Percentiles rank a stretch among this genome's conserved stretches.
Conservation (phyloP, 2,888 invertebrate genomes). For the Agonopterix heracliana region DNA sequence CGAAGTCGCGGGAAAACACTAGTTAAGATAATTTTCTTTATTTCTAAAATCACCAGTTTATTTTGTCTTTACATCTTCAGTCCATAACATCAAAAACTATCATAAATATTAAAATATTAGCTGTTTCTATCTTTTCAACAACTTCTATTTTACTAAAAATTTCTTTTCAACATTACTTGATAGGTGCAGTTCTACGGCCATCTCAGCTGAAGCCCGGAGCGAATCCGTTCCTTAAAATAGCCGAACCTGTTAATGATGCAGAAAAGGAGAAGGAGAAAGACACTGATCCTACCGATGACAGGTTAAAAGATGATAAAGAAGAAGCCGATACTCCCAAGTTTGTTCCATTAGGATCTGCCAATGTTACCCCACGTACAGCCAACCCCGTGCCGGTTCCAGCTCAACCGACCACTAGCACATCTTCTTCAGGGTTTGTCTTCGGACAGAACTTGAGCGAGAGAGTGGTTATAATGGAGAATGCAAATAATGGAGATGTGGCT, state of each 20-base stretch:
- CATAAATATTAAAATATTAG: slow-evolving; percentile 26
- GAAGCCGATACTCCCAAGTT: slow-evolving; percentile 59
- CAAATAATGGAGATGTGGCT: slow-evolving; percentile 65
- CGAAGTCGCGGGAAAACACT: too few relatives aligned
- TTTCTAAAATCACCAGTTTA: too few relatives aligned
- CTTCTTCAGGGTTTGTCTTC: slow-evolving; percentile 87
- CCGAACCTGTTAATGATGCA: slow-evolving; percentile 33
- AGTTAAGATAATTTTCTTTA: too few relatives aligned
- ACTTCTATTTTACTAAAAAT: not conserved
- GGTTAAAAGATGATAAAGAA: slow-evolving; percentile 42
- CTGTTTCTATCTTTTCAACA: slow-evolving; percentile 17
- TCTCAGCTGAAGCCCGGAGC: slow-evolving; percentile 56
- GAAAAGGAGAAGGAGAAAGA: slow-evolving; percentile 28
- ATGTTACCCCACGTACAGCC: slow-evolving; percentile 43
- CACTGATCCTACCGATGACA: slow-evolving; percentile 33
- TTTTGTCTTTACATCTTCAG: too few relatives aligned
- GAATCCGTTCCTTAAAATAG: slow-evolving; percentile 58
- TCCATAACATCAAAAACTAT: too few relatives aligned
- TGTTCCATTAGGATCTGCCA: slow-evolving; percentile 61
- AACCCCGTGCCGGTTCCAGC: slow-evolving; percentile 71
- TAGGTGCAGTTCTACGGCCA: slow-evolving; percentile 63
- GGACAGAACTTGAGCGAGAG: slow-evolving; percentile 93
- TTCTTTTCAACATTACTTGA: slow-evolving; percentile 13
- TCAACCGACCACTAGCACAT: slow-evolving; percentile 48
- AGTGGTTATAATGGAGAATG: slow-evolving; percentile 79